Conservation (phyloP, 1,140 invertebrate genomes). For the Halyomorpha halys region DNA sequence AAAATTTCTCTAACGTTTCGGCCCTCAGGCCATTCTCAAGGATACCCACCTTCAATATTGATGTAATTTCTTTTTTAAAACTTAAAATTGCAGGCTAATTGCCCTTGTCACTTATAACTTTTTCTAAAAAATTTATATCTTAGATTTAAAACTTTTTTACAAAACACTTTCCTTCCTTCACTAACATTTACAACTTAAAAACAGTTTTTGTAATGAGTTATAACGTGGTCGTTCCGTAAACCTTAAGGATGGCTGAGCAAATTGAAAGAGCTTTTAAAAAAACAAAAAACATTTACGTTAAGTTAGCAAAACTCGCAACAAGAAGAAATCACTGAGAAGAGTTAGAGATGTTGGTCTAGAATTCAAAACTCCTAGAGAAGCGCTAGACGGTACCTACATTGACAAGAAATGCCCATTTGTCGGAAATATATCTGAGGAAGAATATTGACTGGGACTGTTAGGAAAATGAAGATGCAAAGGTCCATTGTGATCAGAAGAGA, state of each 20-base stretch:
- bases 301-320: conserved; percentile 75
- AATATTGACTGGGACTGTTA: conserved; percentile 90
- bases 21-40: too few relatives aligned
- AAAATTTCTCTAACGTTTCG: too few relatives aligned
- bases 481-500: conserved; percentile 97
- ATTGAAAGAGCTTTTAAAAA: conserved; percentile 90
- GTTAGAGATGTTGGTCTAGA: conserved; percentile 90
- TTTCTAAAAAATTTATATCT: too few relatives aligned
- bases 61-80: too few relatives aligned
- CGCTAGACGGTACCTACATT: conserved; percentile 95
- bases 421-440: conserved; percentile 97
- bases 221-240: background rate
- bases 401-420: conserved; percentile 99
- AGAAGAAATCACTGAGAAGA: conserved; percentile 64
- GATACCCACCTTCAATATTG: too few relatives aligned
- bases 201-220: too few relatives aligned
- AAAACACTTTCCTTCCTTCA: too few relatives aligned
- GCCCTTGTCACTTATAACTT: too few relatives aligned
- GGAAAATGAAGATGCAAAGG: conserved; percentile 98
- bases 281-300: conserved; percentile 91
- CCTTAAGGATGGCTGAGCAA: conserved; percentile 38
- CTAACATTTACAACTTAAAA: too few relatives aligned
- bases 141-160: too few relatives aligned
- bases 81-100: too few relatives aligned
- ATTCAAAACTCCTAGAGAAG: conserved; percentile 97